Evolutionary conservation across 2,888 invertebrate genomes (phyloP).

Genomic region (Flabesymbios commensalis): DNA sequence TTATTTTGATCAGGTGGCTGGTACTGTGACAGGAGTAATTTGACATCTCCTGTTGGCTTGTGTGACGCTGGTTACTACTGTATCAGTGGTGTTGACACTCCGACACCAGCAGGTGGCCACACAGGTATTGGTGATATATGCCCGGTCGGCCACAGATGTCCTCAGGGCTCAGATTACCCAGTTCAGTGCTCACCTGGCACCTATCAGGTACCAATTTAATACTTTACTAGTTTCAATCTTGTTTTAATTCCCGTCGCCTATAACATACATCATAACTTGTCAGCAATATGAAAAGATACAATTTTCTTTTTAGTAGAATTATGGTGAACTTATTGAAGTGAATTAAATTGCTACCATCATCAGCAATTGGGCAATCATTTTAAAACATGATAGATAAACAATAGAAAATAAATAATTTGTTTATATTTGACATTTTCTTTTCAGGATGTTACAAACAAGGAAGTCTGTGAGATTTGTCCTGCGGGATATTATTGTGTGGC

Average conservation of each 20-base stretch:
- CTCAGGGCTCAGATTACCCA: conserved; percentile 43
- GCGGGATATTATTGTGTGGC: conserved; percentile 56
- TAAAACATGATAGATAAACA: too few relatives aligned
- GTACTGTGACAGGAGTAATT: conserved; percentile 43
- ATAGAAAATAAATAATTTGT: too few relatives aligned
- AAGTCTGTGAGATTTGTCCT: conserved; percentile 47
- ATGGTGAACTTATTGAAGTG: too few relatives aligned
- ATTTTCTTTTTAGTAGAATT: too few relatives aligned
- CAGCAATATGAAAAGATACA: too few relatives aligned
- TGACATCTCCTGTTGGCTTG: conserved; percentile 47
- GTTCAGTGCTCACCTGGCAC: conserved; percentile 50
- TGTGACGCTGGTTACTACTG: conserved; percentile 55
- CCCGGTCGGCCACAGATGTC: conserved; percentile 51
- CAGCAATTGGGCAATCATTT: too few relatives aligned
- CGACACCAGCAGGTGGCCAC: conserved; percentile 50
- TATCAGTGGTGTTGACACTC: conserved; percentile 47
- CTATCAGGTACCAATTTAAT: conserved; percentile 55
- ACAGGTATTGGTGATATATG: conserved; percentile 57
- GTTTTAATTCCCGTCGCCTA: too few relatives aligned
- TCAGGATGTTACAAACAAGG: conserved; percentile 45
- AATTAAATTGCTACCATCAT: too few relatives aligned
- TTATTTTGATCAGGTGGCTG: too few relatives aligned
- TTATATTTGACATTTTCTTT: neutral
- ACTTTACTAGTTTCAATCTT: too few relatives aligned
- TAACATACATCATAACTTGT: too few relatives aligned